A percentile compares a stretch with the other conserved stretches of the same genome.
Evolutionary conservation across 1,140 invertebrate genomes (phyloP).

Genomic region (Chironomus striatipennis): DNA sequence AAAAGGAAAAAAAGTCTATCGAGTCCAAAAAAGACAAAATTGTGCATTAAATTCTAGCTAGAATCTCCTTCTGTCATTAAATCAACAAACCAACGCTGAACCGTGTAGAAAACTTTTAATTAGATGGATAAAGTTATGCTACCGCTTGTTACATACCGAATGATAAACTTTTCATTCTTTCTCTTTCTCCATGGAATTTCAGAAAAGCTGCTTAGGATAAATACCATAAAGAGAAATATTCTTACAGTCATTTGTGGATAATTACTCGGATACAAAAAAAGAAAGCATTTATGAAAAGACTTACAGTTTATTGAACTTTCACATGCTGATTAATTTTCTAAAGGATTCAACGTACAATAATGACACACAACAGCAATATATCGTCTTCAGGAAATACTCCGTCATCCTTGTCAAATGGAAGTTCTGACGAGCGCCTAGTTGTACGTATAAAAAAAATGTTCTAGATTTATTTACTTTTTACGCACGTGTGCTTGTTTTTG

Average conservation of each 20-base stretch:
- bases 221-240: neutral
- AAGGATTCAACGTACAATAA: neutral
- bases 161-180: no score
- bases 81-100: no score
- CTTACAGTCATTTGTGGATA: neutral
- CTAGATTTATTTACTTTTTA: neutral
- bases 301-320: neutral
- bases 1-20: no score
- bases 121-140: no score
- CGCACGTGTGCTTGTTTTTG: neutral
- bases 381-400: neutral
- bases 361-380: slow-evolving; percentile 13
- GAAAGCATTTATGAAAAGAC: neutral
- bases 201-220: neutral
- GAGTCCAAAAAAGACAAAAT: no score
- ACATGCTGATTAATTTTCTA: neutral
- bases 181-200: neutral
- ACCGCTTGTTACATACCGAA: no score
- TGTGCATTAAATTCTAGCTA: no score
- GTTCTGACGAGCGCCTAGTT: neutral
- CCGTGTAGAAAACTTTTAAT: no score
- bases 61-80: no score
- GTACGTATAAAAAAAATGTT: neutral
- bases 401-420: neutral
- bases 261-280: neutral